Conservation (phyloP, 2,113 vertebrate species). For the Antechinus stuartii region DNA sequence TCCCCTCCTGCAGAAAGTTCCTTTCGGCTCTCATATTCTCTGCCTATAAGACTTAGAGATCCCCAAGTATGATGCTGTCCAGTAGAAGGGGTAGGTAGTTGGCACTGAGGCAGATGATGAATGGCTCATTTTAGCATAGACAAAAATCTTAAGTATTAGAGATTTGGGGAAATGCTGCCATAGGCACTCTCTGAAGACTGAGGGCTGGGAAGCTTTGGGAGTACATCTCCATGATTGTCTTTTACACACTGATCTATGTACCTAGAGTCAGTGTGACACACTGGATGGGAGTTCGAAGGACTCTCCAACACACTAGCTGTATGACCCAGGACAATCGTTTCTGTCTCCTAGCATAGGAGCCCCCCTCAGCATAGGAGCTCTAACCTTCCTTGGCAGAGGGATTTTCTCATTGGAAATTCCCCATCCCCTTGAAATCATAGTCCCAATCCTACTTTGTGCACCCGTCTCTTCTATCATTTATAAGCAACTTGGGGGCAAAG, state of each 20-base stretch:
- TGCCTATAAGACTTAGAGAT: not conserved
- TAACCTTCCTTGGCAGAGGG: not conserved
- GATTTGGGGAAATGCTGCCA: not conserved
- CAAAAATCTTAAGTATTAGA: not conserved
- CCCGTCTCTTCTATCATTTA: not conserved
- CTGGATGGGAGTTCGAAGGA: not conserved
- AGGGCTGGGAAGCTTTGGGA: not conserved
- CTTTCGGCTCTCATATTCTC: not conserved
- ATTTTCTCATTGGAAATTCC: not conserved
- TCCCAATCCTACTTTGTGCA: not conserved
- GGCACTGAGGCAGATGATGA: not conserved
- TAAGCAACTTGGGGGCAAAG: not conserved
- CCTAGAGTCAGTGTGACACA: not conserved
- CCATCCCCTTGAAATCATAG: not conserved
- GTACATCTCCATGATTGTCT: not conserved
- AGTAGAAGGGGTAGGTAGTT: not conserved
- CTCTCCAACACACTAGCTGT: not conserved
- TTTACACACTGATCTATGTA: not conserved
- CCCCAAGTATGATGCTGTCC: not conserved
- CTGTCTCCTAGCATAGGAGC: not conserved
- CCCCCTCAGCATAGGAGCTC: not conserved
- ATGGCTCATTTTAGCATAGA: not conserved
- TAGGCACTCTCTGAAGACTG: not conserved
- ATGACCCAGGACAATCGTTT: not conserved
- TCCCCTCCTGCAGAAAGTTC: not conserved